Evolutionary conservation across 1,140 invertebrate genomes (phyloP).

Genomic region (Trypoxylus dichotomus): DNA sequence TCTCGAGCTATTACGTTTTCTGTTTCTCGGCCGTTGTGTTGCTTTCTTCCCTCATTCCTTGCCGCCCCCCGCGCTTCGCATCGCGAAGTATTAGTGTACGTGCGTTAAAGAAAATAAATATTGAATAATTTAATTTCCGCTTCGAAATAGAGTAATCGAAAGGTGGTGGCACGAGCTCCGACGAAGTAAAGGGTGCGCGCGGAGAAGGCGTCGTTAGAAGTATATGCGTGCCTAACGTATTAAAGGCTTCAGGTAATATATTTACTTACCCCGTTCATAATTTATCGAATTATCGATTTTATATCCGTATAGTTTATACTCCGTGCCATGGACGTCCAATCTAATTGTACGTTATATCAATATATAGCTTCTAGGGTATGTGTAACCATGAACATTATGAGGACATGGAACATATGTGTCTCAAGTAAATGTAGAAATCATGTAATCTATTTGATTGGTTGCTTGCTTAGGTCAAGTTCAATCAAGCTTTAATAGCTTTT

Average conservation of each 20-base stretch:
- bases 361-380: too few relatives aligned
- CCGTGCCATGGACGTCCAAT: too few relatives aligned
- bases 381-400: too few relatives aligned
- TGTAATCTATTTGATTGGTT: too few relatives aligned
- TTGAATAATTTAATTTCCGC: constrained; percentile 7
- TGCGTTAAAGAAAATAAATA: constrained; percentile 4
- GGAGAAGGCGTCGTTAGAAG: background rate
- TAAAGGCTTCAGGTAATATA: background rate
- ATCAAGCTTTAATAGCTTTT: too few relatives aligned
- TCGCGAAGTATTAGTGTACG: background rate
- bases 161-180: background rate
- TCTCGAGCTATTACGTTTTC: background rate
- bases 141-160: constrained; percentile 2
- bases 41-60: too few relatives aligned
- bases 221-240: background rate
- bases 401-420: too few relatives aligned
- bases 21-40: background rate
- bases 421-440: too few relatives aligned
- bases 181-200: background rate
- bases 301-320: background rate
- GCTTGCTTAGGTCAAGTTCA: too few relatives aligned
- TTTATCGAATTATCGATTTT: background rate
- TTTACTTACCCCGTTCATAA: constrained; percentile 6
- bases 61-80: background rate
- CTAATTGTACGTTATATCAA: background rate